Base-by-base conservation (phyloP, 2,888 invertebrate species). In the Meliscaeva auricollis region DNA sequence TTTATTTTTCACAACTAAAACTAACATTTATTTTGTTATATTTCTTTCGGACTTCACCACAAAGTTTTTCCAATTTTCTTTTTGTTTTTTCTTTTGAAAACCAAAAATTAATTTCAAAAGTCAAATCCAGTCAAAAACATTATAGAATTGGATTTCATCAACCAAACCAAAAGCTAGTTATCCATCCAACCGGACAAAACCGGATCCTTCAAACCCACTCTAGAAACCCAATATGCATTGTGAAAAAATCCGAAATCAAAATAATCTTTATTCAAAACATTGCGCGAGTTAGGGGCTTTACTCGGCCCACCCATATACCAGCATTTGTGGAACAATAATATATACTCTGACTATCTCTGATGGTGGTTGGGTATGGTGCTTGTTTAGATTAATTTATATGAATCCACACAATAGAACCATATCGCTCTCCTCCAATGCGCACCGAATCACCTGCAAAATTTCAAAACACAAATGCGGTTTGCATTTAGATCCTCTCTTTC, bases 371-470 rank as follows among this genome's bases (percentile, higher is more conserved):
- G 15, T 26, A 15, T 17, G 13, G 13, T 11, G 44, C 62, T 62
- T 62, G 62, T 62, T 62, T 62, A 62, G 44, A 62, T 62, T 62
- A 62, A 62, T 62, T 62, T 62, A 46, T 62, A 46, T 62, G 62
- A 62, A 62, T 46, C 26, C 44, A 46, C 58, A 60, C 3, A 60
- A 60, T 20, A 60, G 32, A 17, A n/a, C 26, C 15, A 30, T 46
- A 62, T 62, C 62, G 26, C 26, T 44, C 6, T 44, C 15, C 30
- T 13, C 35, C 20, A 20, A 13, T 32, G 48, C 48, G 20, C 66
- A 44, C 13, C 17, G 48, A 48, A 66, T 66, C 35, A 66, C 66
- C 48, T 66, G 66, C 32, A 48, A 66, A 66, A 35, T 66, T 48
- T 50, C 66, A 3, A 8, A 48, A 48, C 64, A 48, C 48, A 66